Evolutionary conservation across 92 coral and sea anemone genomes (phyloP).

Genomic region (Metridium senile): DNA sequence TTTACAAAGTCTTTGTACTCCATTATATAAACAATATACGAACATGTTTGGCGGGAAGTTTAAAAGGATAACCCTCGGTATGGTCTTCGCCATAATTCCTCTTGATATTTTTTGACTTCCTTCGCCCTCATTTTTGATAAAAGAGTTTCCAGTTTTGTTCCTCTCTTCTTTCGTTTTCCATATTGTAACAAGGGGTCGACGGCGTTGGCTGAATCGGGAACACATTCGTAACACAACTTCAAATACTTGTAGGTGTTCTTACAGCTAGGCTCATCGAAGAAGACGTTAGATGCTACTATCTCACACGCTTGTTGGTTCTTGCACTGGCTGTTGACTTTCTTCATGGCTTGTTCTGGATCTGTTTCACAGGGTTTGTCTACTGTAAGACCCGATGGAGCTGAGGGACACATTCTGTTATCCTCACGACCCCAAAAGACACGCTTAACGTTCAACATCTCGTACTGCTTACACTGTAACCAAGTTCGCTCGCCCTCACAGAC

Average conservation of each 20-base stretch:
- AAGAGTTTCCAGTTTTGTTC: conserved; percentile 68
- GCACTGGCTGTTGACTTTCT: conserved; percentile 88
- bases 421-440: conserved; percentile 98
- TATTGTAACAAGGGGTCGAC: conserved; percentile 66
- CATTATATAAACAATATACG: conserved; percentile 27
- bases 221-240: conserved; percentile 96
- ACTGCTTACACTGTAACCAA: conserved; percentile 94
- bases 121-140: conserved; percentile 68
- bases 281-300: conserved; percentile 93
- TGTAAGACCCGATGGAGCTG: conserved; percentile 87
- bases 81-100: conserved; percentile 74
- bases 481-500: conserved; percentile 96
- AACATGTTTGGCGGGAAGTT: neutral
- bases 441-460: conserved; percentile 81
- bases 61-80: conserved; percentile 44
- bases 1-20: conserved; percentile 36
- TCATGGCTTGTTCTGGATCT: conserved; percentile 80
- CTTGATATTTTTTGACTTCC: conserved; percentile 59
- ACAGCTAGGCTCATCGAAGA: conserved; percentile 96
- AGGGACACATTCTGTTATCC: conserved; percentile 84
- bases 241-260: conserved; percentile 89
- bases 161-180: conserved; percentile 84
- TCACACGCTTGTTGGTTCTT: conserved; percentile 94
- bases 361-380: conserved; percentile 83
- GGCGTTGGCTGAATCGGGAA: conserved; percentile 79